phyloP scores from a whole-genome alignment of 1,140 invertebrate genomes.

The Zaprionus ornatus region DNA sequence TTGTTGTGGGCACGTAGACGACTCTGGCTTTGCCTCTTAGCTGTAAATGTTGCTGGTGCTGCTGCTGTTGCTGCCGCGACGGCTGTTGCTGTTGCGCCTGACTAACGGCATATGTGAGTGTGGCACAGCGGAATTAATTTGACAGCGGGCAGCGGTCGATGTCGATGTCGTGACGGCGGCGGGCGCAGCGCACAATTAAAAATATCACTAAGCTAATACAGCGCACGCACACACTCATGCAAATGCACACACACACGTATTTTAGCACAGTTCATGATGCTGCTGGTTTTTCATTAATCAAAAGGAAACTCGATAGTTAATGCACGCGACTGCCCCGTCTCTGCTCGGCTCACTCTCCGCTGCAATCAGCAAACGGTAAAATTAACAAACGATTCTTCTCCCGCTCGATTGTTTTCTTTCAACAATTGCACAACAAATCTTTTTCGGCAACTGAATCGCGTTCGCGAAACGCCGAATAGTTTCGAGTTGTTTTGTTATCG shows the following conservation, averaged over 20 bases:
- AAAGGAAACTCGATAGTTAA: slow-evolving; percentile 12
- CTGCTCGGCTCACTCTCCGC: background rate
- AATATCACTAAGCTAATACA: slow-evolving; percentile 51
- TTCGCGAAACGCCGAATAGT: slow-evolving; percentile 17
- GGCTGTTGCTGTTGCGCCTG: background rate
- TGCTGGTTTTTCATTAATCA: slow-evolving; percentile 34
- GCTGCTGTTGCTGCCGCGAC: background rate
- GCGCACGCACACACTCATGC: slow-evolving; percentile 13
- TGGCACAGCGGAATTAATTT: slow-evolving; percentile 42
- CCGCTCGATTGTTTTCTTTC: slow-evolving; percentile 36
- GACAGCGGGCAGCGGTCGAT: slow-evolving; percentile 18
- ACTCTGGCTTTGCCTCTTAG: slow-evolving; percentile 11
- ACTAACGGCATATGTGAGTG: slow-evolving; percentile 30
- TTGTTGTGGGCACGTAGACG: slow-evolving; percentile 37
- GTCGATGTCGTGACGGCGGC: slow-evolving; percentile 9
- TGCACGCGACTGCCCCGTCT: background rate
- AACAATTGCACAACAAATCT: slow-evolving; percentile 63
- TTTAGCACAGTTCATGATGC: slow-evolving; percentile 21
- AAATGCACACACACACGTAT: background rate
- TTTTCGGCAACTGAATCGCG: slow-evolving; percentile 31
- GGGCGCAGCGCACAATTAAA: slow-evolving; percentile 39
- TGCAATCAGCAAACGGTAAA: slow-evolving; percentile 30
- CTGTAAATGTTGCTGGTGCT: slow-evolving; percentile 34
- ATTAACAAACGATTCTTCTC: slow-evolving; percentile 34
- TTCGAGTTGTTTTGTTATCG: slow-evolving; percentile 28